Evolutionary conservation across 2,888 invertebrate species (phyloP).

Genomic region (Stenotaenia linearis): DNA sequence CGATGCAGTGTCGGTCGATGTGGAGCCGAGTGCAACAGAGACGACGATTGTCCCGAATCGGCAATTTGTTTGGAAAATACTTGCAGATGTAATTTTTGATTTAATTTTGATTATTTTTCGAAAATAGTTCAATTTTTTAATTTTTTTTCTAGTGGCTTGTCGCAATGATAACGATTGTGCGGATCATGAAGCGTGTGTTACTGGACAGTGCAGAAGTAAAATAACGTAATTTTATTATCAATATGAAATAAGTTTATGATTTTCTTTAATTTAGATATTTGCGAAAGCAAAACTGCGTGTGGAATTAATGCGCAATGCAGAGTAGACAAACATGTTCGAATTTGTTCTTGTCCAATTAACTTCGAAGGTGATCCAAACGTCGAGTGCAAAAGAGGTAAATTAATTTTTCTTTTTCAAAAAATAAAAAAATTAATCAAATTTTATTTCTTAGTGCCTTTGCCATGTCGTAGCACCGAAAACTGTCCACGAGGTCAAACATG

Average conservation of each 20-base stretch:
- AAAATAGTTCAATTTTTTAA: neutral
- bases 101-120: slow-evolving; percentile 24
- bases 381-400: slow-evolving; percentile 56
- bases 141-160: slow-evolving; percentile 63
- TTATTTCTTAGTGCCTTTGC: slow-evolving; percentile 43
- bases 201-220: slow-evolving; percentile 60
- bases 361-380: slow-evolving; percentile 68
- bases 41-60: slow-evolving; percentile 72
- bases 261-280: slow-evolving; percentile 32
- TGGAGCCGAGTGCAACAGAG: slow-evolving; percentile 63
- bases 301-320: slow-evolving; percentile 76
- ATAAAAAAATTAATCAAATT: neutral
- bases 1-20: slow-evolving; percentile 69
- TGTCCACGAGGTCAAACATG: slow-evolving; percentile 80
- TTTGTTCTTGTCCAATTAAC: slow-evolving; percentile 66
- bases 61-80: slow-evolving; percentile 58
- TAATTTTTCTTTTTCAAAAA: neutral
- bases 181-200: slow-evolving; percentile 71
- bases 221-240: neutral
- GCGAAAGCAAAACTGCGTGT: slow-evolving; percentile 57
- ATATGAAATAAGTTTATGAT: too few relatives aligned
- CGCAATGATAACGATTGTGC: slow-evolving; percentile 87
- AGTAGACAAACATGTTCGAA: slow-evolving; percentile 63
- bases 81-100: slow-evolving; percentile 29
- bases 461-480: slow-evolving; percentile 61